Percentiles rank a stretch among this genome's conserved stretches.
These are phyloP conservation scores for Drosophila rubida DNA, from an alignment of 2,888 invertebrate genomes.

Conservation along the genomic window DNA sequence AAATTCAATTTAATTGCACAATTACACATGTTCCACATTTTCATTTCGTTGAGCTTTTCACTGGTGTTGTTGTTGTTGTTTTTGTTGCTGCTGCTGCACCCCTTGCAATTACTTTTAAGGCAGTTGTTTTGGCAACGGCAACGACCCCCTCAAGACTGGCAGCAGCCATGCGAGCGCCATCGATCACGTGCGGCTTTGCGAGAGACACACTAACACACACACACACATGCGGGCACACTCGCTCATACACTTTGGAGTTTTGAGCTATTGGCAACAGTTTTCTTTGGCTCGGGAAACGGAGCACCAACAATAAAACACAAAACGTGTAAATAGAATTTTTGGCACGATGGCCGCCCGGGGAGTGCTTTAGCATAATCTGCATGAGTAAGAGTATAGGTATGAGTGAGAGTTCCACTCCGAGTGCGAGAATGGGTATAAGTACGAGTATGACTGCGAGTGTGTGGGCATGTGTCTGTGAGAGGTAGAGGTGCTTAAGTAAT, in stretches of 20 bases:
- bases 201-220: constrained; percentile 33
- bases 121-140: constrained; percentile 60
- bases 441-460: constrained; percentile 2
- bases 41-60: constrained; percentile 48
- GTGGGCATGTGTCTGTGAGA: not conserved
- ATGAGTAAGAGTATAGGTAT: constrained; percentile 54
- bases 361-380: constrained; percentile 84
- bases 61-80: constrained; percentile 24
- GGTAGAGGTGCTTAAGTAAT: constrained; percentile 11
- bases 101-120: constrained; percentile 80
- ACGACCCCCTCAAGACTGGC: constrained; percentile 72
- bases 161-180: constrained; percentile 61
- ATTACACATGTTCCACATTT: constrained; percentile 82
- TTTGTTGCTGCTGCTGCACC: constrained; percentile 60
- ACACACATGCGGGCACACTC: constrained; percentile 4
- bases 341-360: constrained; percentile 82
- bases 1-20: constrained; percentile 85
- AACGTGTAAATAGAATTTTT: constrained; percentile 84
- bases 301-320: constrained; percentile 82
- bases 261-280: constrained; percentile 74
- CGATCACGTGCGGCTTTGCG: constrained; percentile 79
- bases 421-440: constrained; percentile 6
- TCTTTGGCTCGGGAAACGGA: constrained; percentile 39
- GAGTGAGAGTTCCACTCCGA: constrained; percentile 9
- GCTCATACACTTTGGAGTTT: constrained; percentile 49